A percentile compares a stretch with the other conserved stretches of the same genome.
Conservation (phyloP, 2,888 invertebrate species). For the Xestia sexstrigata region DNA sequence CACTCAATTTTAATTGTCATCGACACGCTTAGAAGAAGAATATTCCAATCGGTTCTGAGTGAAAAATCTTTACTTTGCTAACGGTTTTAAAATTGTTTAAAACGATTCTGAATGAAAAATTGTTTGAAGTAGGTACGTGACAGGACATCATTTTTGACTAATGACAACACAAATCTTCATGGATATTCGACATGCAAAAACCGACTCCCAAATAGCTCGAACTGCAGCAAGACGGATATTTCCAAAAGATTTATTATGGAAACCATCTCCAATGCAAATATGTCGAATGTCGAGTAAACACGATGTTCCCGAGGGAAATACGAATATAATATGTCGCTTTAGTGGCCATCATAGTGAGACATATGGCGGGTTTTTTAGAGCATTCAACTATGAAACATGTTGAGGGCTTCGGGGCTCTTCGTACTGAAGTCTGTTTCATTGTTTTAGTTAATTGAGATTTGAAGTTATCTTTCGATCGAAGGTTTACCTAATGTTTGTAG, state of each 20-base stretch:
- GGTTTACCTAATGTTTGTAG: neutral
- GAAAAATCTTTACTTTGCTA: neutral
- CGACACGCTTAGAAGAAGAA: no score
- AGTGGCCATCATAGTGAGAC: conserved; percentile 1
- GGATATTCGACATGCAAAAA: neutral
- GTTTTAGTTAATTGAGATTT: neutral
- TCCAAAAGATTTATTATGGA: conserved; percentile 30
- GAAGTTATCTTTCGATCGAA: neutral
- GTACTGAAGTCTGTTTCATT: neutral
- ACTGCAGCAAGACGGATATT: conserved; percentile 12
- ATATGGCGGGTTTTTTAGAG: conserved; percentile 3
- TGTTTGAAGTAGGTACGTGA: neutral
- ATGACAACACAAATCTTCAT: neutral
- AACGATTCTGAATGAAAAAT: neutral
- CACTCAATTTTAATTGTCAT: no score
- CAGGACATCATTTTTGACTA: neutral
- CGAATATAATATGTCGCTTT: conserved; percentile 18
- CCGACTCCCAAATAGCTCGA: neutral
- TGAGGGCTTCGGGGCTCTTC: neutral
- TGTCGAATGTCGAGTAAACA: conserved; percentile 41
- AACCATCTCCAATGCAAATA: conserved; percentile 49
- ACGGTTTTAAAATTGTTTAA: neutral
- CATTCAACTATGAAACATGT: conserved; percentile 5
- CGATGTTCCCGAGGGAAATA: conserved; percentile 48
- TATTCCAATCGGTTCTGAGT: neutral